These are phyloP conservation scores for Heptranchias perlo DNA, from an alignment of 2,113 vertebrate genomes.

Conservation along the genomic window DNA sequence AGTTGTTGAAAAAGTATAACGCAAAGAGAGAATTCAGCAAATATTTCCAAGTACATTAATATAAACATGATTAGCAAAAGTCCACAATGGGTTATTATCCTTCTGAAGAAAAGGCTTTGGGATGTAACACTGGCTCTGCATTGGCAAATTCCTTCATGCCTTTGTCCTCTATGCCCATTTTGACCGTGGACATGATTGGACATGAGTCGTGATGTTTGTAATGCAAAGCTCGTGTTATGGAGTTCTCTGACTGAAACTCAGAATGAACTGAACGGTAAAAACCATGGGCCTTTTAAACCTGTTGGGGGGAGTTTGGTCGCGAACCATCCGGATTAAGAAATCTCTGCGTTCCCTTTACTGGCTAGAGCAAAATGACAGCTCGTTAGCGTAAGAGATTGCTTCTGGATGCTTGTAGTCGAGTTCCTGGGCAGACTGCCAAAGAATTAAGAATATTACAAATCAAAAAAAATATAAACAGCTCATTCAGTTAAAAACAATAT, in stretches of 20 bases:
- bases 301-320: not conserved
- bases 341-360: not conserved
- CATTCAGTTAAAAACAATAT: not conserved
- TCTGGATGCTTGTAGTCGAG: not conserved
- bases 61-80: not conserved
- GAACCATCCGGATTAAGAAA: not conserved
- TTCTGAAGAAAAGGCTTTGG: not conserved
- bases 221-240: not conserved
- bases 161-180: not conserved
- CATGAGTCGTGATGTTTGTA: not conserved
- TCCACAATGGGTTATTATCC: not conserved
- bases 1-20: not conserved
- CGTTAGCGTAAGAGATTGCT: conserved; percentile 10
- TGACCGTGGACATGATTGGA: not conserved
- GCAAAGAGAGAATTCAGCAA: not conserved
- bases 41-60: not conserved
- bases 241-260: not conserved
- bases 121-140: not conserved
- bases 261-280: not conserved
- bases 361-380: not conserved
- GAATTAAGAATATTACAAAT: not conserved
- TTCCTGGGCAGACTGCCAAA: not conserved
- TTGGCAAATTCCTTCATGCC: not conserved
- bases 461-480: not conserved
- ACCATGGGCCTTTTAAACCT: not conserved